A percentile compares a stretch with the other conserved stretches of the same genome.
Conservation (phyloP, 1,140 invertebrate species). For the Drosophila fuyamai region DNA sequence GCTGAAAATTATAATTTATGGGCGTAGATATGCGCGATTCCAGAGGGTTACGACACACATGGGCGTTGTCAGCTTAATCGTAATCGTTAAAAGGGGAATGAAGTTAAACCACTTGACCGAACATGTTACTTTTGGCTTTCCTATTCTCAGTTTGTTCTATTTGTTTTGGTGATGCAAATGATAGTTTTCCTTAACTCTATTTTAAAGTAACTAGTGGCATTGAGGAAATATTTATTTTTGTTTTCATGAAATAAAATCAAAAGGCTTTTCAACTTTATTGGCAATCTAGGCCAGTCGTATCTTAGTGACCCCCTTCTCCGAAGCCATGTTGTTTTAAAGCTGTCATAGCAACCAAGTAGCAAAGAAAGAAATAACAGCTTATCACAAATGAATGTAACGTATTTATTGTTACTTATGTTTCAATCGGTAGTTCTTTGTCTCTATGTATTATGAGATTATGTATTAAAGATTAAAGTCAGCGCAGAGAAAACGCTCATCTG, state of each 20-base stretch:
- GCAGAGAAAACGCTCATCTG: no score
- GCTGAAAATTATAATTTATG: conserved; percentile 10
- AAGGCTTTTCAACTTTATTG: neutral
- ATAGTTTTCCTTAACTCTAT: no score
- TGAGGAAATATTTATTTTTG: no score
- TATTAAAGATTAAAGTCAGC: neutral
- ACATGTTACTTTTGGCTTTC: neutral
- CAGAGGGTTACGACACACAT: neutral
- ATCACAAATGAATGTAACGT: neutral
- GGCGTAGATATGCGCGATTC: neutral
- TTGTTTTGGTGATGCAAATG: neutral
- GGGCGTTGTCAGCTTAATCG: neutral
- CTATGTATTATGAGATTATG: no score
- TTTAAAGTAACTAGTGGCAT: no score
- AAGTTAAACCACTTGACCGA: neutral
- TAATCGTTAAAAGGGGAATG: neutral
- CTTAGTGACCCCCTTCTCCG: neutral
- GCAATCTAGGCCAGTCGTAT: no score
- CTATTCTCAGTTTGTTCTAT: neutral
- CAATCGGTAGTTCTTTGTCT: neutral
- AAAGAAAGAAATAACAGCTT: neutral
- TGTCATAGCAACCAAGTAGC: conserved; percentile 4
- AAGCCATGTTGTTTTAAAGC: neutral
- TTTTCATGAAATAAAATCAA: no score
- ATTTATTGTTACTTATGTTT: neutral